Base-by-base conservation (phyloP, 2,797 vertebrate genomes). In the Chelon auratus region DNA sequence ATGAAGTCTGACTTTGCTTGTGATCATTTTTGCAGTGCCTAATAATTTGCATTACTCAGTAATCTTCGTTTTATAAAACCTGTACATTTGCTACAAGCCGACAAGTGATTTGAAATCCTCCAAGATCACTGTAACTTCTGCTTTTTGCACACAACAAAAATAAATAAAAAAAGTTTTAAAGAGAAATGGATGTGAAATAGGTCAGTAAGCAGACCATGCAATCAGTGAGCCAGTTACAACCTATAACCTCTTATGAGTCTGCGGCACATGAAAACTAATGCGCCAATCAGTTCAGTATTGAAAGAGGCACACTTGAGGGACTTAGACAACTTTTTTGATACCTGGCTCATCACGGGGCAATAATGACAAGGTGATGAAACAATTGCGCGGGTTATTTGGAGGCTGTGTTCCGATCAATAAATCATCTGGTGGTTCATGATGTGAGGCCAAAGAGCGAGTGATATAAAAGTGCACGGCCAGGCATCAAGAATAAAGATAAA, bases 311-410 rank as follows among this genome's bases (percentile, higher is more conserved):
- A 86, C 83, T 83, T 85, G 77, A 83, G 90, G 85, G 81, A 82
- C 85, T 78, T 86, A 72, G 89, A 82, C 55, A 73, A 85, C 80
- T 92, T 90, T 90, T 89, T 73, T 83, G 78, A 45, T 50, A 47
- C 73, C 77, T 36, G 47, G 64, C 90, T 93, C 89, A 92, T 94
- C 89, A 92, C 66, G 52, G 77, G 72, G 77, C 78, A 88, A 89
- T 94, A 93, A 94, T 92, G 92, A 92, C 89, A 92, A 87, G 81
- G 87, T 87, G 92, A 93, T 92, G 91, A 94, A 92, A 93, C 90
- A 91, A 93, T 93, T 87, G 83, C 88, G 90, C 87, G 81, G 91
- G 92, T 93, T 93, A 92, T 93, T 90, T 91, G 90, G 87, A 92
- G 85, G 84, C 87, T 86, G 91, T 81, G 78, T 84, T 78, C 65